Percentiles rank a stretch among this genome's conserved stretches.
phyloP scores from a whole-genome alignment of 2,888 invertebrate species.

The Metellina segmentata region DNA sequence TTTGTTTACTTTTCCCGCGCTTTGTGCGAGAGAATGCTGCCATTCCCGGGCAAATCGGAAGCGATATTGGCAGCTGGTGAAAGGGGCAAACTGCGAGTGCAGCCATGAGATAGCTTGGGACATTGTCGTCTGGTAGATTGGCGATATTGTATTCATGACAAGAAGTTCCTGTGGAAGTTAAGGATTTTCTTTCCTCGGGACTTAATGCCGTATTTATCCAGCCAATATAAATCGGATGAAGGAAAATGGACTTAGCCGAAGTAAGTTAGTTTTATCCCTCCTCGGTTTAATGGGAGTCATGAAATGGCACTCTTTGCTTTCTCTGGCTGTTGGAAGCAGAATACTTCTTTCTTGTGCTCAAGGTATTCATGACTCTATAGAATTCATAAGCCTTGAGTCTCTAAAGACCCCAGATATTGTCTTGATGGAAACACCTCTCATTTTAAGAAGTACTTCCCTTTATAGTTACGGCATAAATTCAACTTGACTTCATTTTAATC shows the following conservation, averaged over 20 bases:
- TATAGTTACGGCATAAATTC: no score
- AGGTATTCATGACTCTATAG: not conserved
- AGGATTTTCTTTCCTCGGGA: not conserved
- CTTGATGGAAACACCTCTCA: no score
- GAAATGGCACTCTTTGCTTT: not conserved
- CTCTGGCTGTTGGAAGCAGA: not conserved
- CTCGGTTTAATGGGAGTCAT: not conserved
- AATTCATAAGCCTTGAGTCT: not conserved
- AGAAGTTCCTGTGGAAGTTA: not conserved
- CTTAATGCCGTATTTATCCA: not conserved
- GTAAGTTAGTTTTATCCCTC: not conserved
- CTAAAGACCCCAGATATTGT: no score
- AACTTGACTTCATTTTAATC: no score
- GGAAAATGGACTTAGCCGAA: not conserved
- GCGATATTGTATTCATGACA: not conserved
- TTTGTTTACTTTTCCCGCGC: conserved; percentile 57
- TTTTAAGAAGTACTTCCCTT: no score
- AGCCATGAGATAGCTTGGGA: not conserved
- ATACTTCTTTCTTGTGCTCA: not conserved
- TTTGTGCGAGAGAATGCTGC: conserved; percentile 12
- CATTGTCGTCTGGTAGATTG: not conserved
- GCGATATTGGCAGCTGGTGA: conserved; percentile 2
- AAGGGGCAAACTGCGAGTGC: not conserved
- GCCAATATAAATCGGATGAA: not conserved
- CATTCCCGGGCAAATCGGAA: conserved; percentile 18